These are phyloP conservation scores for Anisognathus igniventris DNA, from an alignment of 2,797 vertebrate genomes.

Conservation along the genomic window DNA sequence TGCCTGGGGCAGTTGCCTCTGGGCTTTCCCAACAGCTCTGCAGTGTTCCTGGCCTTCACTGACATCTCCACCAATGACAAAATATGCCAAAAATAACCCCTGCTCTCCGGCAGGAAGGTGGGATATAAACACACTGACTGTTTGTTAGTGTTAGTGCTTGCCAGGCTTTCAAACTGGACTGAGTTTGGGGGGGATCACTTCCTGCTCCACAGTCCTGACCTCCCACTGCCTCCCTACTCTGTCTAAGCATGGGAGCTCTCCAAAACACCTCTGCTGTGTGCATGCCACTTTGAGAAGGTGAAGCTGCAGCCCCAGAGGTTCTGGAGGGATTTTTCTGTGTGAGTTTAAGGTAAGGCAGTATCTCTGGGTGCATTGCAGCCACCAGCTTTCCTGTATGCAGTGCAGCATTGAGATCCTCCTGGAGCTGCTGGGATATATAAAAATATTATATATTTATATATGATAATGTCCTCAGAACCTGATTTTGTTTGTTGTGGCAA, in stretches of 20 bases:
- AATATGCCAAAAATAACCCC: not conserved
- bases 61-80: not conserved
- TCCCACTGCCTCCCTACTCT: not conserved
- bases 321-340: not conserved
- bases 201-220: not conserved
- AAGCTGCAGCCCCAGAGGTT: not conserved
- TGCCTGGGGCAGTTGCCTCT: not conserved
- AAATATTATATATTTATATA: not conserved
- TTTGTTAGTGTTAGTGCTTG: not conserved
- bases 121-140: slow-evolving; percentile 13
- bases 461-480: not conserved
- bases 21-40: not conserved
- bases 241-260: not conserved
- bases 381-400: not conserved
- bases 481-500: not conserved
- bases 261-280: not conserved
- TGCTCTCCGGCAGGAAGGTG: not conserved
- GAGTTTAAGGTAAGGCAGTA: not conserved
- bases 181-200: not conserved
- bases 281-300: rapidly evolving
- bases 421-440: not conserved
- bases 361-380: not conserved
- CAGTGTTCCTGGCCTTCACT: not conserved
- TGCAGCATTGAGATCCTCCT: not conserved
- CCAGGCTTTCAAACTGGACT: not conserved